Evolutionary conservation across 2,113 vertebrate genomes (phyloP), one percentile per base, ranked within the genome.

Genomic region (Aspiorhynchus laticeps): DNA sequence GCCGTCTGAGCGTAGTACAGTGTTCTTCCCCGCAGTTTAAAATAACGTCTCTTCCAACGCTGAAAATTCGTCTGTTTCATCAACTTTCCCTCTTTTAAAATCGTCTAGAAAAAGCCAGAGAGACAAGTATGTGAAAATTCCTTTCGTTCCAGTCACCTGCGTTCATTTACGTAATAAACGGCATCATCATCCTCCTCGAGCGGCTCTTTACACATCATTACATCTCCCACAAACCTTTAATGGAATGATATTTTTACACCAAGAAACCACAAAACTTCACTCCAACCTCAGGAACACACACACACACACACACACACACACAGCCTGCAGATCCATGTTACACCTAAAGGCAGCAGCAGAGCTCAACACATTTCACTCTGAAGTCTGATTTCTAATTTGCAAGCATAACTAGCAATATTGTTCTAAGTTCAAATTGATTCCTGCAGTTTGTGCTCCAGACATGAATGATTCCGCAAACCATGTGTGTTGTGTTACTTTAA

Each of bases 41-140:
- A 99, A 92, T 99, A 99, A 15, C 98, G 95, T 90, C 96, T 96
- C 91, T 97, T 99, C 95, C 98, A 99, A 81, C 98, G 96, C 90
- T 99, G 98, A 93, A 99, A 99, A 89, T 93, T 99, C 28, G 97
- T 99, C 93, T 99, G 98, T 91, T 99, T 99, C 95, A 97, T 94
- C 89, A 99, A 93, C 91, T 96, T 96, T 0, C 98, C 98, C 91
- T 99, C 98, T 93, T 97, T 99, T 92, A 99, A 93, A 88, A 98
- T 90, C 0, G 98, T 98, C 98, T 99, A 90, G 3, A n/a, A 12
- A 11, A 14, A 33, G 51, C 33, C 10, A 31, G 28, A 83, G 15
- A 48, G 17, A 83, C 0, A 19, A 15, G 36, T n/a, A 36, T 11
- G 19, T 73, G 24, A 81, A 28, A 28, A 81, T 65, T 31, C 36